Conservation (phyloP, 2,797 vertebrate genomes). For the Rousettus madagascariensis region DNA sequence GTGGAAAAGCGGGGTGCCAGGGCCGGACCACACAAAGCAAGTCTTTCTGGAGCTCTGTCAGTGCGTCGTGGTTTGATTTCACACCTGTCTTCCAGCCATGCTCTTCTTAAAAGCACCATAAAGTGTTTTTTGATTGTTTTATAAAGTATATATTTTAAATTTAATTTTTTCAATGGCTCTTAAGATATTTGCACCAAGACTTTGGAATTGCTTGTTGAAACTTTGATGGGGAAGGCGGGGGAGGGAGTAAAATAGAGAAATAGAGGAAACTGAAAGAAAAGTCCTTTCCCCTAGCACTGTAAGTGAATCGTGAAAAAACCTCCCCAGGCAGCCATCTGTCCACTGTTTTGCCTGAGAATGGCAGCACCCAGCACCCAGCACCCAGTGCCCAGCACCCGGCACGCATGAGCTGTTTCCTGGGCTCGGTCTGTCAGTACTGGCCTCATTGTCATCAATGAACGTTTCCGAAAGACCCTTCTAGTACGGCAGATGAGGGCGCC, state of each 20-base stretch:
- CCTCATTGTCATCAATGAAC: not conserved
- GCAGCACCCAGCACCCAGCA: too few species aligned
- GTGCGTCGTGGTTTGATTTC: not conserved
- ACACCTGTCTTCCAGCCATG: not conserved
- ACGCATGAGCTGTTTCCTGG: rapidly evolving
- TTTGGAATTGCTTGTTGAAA: slow-evolving; percentile 21
- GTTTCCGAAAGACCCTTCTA: not conserved
- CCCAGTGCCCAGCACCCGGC: too few species aligned
- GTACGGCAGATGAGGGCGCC: rapidly evolving
- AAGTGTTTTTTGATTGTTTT: not conserved
- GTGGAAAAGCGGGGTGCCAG: not conserved
- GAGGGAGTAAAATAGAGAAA: not conserved
- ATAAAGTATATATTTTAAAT: not conserved
- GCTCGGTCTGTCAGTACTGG: not conserved
- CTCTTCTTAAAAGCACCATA: not conserved
- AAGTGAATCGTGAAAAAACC: not conserved
- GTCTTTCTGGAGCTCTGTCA: not conserved
- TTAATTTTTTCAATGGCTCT: slow-evolving; percentile 1
- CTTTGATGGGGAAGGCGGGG: not conserved
- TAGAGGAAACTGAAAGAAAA: not conserved
- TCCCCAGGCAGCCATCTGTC: not conserved
- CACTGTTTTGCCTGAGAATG: not conserved
- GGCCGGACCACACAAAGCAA: rapidly evolving
- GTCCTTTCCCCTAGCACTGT: not conserved
- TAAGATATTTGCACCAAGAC: not conserved